Percentiles rank a stretch among this genome's conserved stretches.
phyloP scores from a whole-genome alignment of 2,797 vertebrate species.

The Dermochelys coriacea region DNA sequence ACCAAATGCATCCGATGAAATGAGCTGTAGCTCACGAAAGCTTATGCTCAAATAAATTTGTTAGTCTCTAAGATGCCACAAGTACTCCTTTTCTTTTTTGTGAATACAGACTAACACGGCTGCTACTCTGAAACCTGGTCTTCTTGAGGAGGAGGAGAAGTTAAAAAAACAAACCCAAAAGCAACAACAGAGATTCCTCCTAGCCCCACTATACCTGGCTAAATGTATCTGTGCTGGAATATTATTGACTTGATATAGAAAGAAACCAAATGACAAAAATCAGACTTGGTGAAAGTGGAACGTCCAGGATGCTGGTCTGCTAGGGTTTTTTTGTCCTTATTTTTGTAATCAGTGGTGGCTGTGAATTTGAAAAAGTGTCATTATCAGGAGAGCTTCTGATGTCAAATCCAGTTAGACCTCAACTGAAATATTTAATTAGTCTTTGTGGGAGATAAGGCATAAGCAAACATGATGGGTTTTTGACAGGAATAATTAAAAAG shows the following conservation, averaged over 20 bases:
- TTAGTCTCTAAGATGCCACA: no score
- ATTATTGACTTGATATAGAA: background rate
- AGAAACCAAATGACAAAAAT: background rate
- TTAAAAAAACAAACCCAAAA: background rate
- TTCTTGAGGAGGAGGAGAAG: background rate
- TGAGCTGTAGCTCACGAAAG: no score
- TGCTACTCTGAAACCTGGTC: slow-evolving; percentile 11
- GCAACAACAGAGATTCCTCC: background rate
- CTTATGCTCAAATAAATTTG: no score
- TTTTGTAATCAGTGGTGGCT: background rate
- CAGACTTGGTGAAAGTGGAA: background rate
- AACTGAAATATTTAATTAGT: background rate
- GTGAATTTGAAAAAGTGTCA: background rate
- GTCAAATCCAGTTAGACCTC: slow-evolving; percentile 1
- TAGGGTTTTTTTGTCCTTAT: background rate
- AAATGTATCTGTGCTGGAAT: background rate
- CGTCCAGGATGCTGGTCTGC: background rate
- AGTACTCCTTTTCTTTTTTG: no score
- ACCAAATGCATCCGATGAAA: no score
- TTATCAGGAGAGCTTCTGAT: background rate
- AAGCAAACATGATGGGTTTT: background rate
- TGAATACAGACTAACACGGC: no score
- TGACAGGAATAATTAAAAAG: background rate
- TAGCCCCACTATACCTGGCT: background rate
- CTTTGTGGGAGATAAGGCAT: background rate